Percentiles rank a stretch among this genome's conserved stretches.
phyloP scores from a whole-genome alignment of 2,797 vertebrate species.

The Smutsia gigantea region DNA sequence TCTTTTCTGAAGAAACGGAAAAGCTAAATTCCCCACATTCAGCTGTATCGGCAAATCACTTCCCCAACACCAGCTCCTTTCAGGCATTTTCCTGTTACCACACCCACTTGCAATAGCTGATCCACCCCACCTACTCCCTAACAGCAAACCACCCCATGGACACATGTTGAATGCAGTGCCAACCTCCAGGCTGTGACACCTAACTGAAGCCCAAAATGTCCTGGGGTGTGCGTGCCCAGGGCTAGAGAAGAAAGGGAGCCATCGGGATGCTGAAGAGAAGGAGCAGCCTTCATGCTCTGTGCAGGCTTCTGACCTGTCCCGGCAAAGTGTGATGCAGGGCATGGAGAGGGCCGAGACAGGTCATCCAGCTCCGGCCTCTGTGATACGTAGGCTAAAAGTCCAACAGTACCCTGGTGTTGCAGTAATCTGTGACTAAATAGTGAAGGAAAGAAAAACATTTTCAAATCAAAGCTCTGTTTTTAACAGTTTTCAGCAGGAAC shows the following conservation, averaged over 20 bases:
- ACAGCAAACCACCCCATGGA: not conserved
- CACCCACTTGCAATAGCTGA: conserved; percentile 63
- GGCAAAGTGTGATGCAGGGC: not conserved
- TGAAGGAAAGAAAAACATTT: conserved; percentile 4
- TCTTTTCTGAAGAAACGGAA: conserved; percentile 82
- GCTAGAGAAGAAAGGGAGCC: not conserved
- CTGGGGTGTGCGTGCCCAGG: not conserved
- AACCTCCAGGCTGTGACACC: conserved; percentile 14
- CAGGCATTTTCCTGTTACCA: conserved; percentile 78
- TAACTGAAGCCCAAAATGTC: not conserved
- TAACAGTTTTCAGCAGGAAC: conserved; percentile 39
- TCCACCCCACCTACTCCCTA: conserved; percentile 38
- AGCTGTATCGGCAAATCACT: conserved; percentile 78
- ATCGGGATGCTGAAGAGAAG: not conserved
- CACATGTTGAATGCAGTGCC: conserved; percentile 15
- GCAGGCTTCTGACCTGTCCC: not conserved
- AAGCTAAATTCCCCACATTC: conserved; percentile 82
- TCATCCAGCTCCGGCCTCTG: not conserved
- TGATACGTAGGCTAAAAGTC: not conserved
- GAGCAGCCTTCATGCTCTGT: not conserved
- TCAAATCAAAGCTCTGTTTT: conserved; percentile 60
- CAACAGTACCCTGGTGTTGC: not conserved
- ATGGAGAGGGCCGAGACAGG: not conserved
- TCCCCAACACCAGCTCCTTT: conserved; percentile 75
- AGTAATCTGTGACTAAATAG: not conserved